Percentiles rank a stretch among this genome's conserved stretches.
These are phyloP conservation scores for Pedionomus torquatus DNA, from an alignment of 2,113 vertebrate genomes.

Conservation along the genomic window DNA sequence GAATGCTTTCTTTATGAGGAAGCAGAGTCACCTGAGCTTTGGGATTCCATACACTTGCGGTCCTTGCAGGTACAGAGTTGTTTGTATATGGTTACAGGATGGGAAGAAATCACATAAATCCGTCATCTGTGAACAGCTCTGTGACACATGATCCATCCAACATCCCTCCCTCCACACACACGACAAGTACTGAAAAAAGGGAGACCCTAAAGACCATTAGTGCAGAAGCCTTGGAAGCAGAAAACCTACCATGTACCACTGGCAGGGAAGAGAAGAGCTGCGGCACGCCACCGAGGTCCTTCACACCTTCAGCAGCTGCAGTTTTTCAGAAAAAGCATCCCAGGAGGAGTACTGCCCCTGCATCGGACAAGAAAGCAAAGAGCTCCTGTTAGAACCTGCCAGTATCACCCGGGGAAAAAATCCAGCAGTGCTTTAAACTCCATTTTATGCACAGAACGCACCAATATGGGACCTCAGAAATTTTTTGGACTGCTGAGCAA, in stretches of 20 bases:
- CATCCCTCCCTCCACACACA: neutral
- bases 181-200: neutral
- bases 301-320: neutral
- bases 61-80: neutral
- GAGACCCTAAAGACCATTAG: neutral
- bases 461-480: rapidly evolving
- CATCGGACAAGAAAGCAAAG: neutral
- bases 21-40: neutral
- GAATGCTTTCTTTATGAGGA: neutral
- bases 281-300: neutral
- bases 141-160: neutral
- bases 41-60: neutral
- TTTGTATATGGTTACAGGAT: neutral
- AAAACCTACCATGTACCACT: neutral
- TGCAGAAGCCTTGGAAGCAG: neutral
- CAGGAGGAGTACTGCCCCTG: neutral
- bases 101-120: neutral
- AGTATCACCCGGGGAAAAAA: neutral
- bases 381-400: neutral
- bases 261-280: neutral
- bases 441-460: neutral
- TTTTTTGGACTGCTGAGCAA: neutral
- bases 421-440: neutral
- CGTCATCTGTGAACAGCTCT: neutral
- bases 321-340: neutral